Evolutionary conservation across 2,888 invertebrate species (phyloP).

Genomic region (Cataglyphis albicans): DNA sequence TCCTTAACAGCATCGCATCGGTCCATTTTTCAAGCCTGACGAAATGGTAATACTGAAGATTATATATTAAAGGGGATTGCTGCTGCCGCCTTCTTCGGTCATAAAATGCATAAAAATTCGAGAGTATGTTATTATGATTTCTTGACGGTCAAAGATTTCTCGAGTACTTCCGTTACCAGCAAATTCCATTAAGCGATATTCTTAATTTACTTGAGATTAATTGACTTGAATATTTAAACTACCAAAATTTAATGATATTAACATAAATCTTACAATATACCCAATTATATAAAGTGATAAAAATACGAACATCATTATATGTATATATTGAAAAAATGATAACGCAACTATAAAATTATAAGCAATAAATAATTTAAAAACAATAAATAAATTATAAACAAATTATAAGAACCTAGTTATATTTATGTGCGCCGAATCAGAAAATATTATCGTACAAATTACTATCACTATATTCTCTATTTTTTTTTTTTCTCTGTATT

Average conservation of each 20-base stretch:
- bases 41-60: constrained; percentile 53
- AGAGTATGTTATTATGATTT: constrained; percentile 53
- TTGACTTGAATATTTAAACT: background rate
- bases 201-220: constrained; percentile 17
- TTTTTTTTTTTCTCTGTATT: background rate
- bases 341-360: background rate
- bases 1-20: constrained; percentile 33
- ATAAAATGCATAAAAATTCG: constrained; percentile 50
- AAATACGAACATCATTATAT: background rate
- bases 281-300: background rate
- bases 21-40: constrained; percentile 43
- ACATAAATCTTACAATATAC: constrained; percentile 5
- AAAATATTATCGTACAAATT: background rate
- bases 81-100: constrained; percentile 50
- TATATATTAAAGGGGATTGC: constrained; percentile 52
- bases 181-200: constrained; percentile 41
- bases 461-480: background rate
- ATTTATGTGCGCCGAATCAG: background rate
- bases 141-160: constrained; percentile 44
- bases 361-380: background rate
- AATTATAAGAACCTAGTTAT: background rate
- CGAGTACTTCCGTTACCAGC: constrained; percentile 35
- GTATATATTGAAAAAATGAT: background rate
- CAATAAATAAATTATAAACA: background rate
- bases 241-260: background rate